Base-by-base conservation (phyloP, 2,797 vertebrate species). In the Etheostoma nigrum region DNA sequence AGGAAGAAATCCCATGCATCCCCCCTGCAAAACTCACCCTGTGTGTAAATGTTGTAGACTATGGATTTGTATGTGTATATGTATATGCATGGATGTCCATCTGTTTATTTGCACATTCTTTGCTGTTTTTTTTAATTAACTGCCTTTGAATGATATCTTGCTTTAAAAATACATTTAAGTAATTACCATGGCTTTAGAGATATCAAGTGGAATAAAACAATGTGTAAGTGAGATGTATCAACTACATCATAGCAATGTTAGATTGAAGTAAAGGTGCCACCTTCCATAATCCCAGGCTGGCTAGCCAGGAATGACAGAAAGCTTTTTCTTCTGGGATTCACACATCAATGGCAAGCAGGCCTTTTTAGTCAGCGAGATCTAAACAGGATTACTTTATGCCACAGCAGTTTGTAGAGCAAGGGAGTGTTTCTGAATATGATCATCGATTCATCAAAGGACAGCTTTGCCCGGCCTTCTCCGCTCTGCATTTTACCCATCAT, bases 321-420 rank as follows among this genome's bases (percentile, higher is more conserved):
- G 74, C 55, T 58, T 44, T 47, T 63, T 66, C 83, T 84, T 87
- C 55, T 79, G 88, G 76, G 86, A 90, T 86, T 90, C 80, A 60
- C 82, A 86, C 76, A 80, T 88, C 74, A 85, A 70, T 85, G 82
- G 81, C 62, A 83, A 79, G 49, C 69, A 68, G 59, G 21, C 70
- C 45, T 86, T 90, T 92, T 91, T 76, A 90, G 78, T 90, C 85
- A 79, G 72, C 55, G 51, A 82, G 87, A 93, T 92, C 82, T 83
- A 82, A 91, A 86, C 71, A 86, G 93, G 87, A 94, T 92, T 93
- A 91, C 70, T 83, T 73, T 83, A 82, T 87, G 81, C 82, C 78
- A 74, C 70, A 68, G 75, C 82, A 79, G 87, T 92, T 90, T 93
- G 90, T 90, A 86, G 84, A 94, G 86, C 86, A 92, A 92, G 93